phyloP scores from a whole-genome alignment of 2,113 vertebrate species.

The Trichomycterus rosablanca region DNA sequence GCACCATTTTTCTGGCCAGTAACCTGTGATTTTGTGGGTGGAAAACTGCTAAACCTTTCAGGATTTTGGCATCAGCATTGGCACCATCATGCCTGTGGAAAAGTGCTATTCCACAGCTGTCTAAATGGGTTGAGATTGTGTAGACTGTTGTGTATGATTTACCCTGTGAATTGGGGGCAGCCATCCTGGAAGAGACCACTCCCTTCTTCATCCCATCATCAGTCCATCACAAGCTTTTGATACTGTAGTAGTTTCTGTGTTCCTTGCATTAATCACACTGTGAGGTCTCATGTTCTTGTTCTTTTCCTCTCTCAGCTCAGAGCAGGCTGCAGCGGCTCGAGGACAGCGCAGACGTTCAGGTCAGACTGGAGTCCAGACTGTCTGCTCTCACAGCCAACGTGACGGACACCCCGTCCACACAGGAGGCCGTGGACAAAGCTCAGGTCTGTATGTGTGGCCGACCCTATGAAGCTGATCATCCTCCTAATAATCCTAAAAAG shows the following conservation, averaged over 20 bases:
- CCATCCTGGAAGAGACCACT: no score
- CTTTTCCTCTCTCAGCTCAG: not conserved
- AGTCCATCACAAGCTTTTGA: not conserved
- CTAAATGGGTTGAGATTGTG: no score
- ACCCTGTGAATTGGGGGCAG: no score
- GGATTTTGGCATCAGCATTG: no score
- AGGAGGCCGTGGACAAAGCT: constrained; percentile 16
- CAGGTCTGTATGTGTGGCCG: constrained; percentile 7
- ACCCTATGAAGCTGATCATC: constrained; percentile 4
- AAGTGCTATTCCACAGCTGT: not conserved
- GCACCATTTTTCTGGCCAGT: no score
- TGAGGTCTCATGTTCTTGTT: no score
- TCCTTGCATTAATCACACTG: no score
- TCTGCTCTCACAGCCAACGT: not conserved
- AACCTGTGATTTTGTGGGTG: no score
- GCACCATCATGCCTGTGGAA: not conserved
- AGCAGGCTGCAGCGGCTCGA: constrained; percentile 4
- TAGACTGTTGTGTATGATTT: no score
- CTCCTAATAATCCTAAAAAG: no score
- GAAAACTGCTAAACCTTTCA: no score
- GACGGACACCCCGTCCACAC: not conserved
- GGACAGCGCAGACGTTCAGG: not conserved
- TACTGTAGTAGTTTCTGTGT: not conserved
- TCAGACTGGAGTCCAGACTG: constrained; percentile 12
- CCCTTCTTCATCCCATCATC: not conserved